Percentiles rank a stretch among this genome's conserved stretches.
phyloP scores from a whole-genome alignment of 1,140 invertebrate genomes.

The Pararge aegeria region DNA sequence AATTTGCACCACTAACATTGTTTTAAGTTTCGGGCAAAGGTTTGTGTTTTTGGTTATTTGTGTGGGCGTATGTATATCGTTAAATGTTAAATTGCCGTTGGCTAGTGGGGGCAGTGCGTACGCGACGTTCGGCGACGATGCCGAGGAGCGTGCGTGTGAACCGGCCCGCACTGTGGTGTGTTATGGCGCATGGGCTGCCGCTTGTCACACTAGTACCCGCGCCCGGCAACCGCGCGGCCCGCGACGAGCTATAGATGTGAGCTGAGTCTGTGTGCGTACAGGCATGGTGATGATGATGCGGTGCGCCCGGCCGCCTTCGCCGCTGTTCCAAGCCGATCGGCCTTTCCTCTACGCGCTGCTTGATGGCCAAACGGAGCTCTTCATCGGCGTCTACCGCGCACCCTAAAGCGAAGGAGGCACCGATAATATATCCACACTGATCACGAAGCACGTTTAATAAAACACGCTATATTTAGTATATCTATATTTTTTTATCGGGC shows the following conservation, averaged over 20 bases:
- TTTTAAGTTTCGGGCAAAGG: background rate
- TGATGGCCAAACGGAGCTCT: slow-evolving; percentile 35
- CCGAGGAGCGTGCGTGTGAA: slow-evolving; percentile 37
- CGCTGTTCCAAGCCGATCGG: slow-evolving; percentile 49
- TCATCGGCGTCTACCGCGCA: slow-evolving; percentile 41
- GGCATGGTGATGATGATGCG: slow-evolving; percentile 66
- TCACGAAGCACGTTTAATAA: background rate
- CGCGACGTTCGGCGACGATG: slow-evolving; percentile 31
- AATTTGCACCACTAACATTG: too few species aligned
- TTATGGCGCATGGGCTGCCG: slow-evolving; percentile 30
- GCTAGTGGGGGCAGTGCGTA: slow-evolving; percentile 45
- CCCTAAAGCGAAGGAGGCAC: slow-evolving; percentile 10
- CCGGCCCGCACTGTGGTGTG: slow-evolving; percentile 55
- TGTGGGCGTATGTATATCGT: slow-evolving; percentile 28
- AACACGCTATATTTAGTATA: too few species aligned
- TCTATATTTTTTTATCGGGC: background rate
- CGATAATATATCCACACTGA: too few species aligned
- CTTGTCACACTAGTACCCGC: slow-evolving; percentile 20
- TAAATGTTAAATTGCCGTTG: slow-evolving; percentile 29
- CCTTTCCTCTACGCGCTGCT: slow-evolving; percentile 56
- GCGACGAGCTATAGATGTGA: slow-evolving; percentile 44
- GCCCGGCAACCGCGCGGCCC: slow-evolving; percentile 18
- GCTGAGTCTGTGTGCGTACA: slow-evolving; percentile 36
- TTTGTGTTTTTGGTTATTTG: slow-evolving; percentile 12
- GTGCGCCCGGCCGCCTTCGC: slow-evolving; percentile 40